Percentiles rank a stretch among this genome's conserved stretches.
These are phyloP conservation scores for Chrysotoxum bicinctum DNA, from an alignment of 2,888 invertebrate genomes.

Conservation along the genomic window DNA sequence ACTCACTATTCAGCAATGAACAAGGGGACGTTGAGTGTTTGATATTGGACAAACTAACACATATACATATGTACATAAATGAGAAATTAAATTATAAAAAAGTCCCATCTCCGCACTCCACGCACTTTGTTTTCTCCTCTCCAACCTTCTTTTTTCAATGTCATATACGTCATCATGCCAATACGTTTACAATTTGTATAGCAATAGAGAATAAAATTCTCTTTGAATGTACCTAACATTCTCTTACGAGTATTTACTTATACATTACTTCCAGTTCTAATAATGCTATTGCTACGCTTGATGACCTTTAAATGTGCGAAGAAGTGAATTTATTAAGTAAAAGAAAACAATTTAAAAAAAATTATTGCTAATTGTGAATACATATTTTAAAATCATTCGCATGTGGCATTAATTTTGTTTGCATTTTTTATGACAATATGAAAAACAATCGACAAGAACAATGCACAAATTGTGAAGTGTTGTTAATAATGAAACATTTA, in stretches of 20 bases:
- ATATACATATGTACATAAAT: background rate
- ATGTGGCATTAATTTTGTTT: background rate
- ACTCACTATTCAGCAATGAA: background rate
- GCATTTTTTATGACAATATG: background rate
- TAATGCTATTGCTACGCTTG: background rate
- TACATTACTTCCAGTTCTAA: background rate
- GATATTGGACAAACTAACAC: background rate
- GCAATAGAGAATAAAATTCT: background rate
- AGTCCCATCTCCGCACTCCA: slow-evolving; percentile 28
- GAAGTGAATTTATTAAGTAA: background rate
- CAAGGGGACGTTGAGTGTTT: background rate
- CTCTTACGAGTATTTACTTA: background rate
- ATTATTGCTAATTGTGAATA: background rate
- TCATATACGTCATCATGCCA: slow-evolving; percentile 16
- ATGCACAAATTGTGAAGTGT: background rate
- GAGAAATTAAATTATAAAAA: slow-evolving; percentile 49
- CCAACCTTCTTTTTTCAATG: slow-evolving; percentile 32
- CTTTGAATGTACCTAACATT: background rate
- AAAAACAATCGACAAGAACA: background rate
- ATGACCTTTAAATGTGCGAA: background rate
- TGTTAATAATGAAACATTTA: too few species aligned
- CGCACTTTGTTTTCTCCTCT: slow-evolving; percentile 19
- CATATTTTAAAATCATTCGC: background rate
- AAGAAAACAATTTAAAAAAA: background rate
- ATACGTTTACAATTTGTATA: background rate